Evolutionary conservation across 37 sponge, comb jelly and placozoan genomes (phyloP).

Genomic region (Amphimedon queenslandica): DNA sequence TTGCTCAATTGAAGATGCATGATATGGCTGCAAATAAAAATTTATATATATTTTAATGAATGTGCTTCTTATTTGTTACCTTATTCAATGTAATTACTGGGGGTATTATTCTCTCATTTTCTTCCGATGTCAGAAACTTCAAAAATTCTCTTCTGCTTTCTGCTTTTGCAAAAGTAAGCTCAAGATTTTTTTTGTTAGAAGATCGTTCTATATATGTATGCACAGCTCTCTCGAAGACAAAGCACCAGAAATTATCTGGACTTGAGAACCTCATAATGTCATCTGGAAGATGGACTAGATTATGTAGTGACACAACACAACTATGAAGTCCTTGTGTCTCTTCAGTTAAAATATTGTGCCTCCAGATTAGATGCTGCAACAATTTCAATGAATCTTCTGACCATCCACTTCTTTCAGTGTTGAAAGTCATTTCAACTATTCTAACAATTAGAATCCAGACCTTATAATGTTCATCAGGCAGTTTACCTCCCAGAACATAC

Average conservation of each 20-base stretch:
- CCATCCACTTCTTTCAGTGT: slow-evolving; percentile 18
- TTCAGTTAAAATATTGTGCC: slow-evolving; percentile 29
- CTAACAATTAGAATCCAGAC: slow-evolving; percentile 26
- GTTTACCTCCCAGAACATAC: slow-evolving; percentile 12
- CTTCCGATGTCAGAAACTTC: too few species aligned
- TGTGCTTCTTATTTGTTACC: too few species aligned
- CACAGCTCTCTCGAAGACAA: slow-evolving; percentile 28
- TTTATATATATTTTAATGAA: background rate
- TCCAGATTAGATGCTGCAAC: slow-evolving; percentile 11
- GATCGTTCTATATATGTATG: slow-evolving; percentile 15
- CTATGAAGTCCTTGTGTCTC: slow-evolving; percentile 29
- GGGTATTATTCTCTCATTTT: too few species aligned
- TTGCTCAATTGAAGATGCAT: background rate
- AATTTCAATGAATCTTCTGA: slow-evolving; percentile 1
- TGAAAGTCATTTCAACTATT: slow-evolving; percentile 21
- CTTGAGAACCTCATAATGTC: slow-evolving; percentile 28
- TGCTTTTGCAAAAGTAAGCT: slow-evolving; percentile 26
- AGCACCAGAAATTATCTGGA: slow-evolving; percentile 55
- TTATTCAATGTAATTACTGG: too few species aligned
- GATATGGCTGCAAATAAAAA: too few species aligned
- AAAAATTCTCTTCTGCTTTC: slow-evolving; percentile 27
- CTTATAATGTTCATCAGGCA: slow-evolving; percentile 21
- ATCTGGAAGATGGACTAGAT: slow-evolving; percentile 23
- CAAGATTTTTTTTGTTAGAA: slow-evolving; percentile 31
- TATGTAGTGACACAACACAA: slow-evolving; percentile 26